These are phyloP conservation scores for Gambelia wislizenii DNA, from an alignment of 2,797 vertebrate genomes.

Conservation along the genomic window DNA sequence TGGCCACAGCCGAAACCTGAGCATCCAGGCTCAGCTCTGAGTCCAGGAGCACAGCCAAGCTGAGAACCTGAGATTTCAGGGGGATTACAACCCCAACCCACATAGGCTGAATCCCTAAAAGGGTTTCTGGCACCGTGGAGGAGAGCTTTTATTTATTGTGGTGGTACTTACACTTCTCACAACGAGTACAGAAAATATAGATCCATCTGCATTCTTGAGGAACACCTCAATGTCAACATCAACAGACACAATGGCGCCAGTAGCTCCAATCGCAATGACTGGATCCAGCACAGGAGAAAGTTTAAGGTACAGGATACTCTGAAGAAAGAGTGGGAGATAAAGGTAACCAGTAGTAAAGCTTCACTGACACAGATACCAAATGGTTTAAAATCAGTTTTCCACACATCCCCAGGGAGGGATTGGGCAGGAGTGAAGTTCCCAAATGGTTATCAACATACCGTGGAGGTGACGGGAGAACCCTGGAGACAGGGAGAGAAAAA, in stretches of 20 bases:
- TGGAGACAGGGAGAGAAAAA: not conserved
- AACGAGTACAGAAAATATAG: not conserved
- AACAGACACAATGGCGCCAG: not conserved
- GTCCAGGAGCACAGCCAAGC: too few species aligned
- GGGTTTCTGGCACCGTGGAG: fast-evolving
- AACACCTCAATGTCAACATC: slow-evolving; percentile 2
- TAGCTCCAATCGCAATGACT: slow-evolving; percentile 16
- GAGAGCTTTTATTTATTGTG: fast-evolving
- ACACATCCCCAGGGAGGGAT: not conserved
- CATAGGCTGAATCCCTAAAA: too few species aligned
- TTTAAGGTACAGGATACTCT: slow-evolving; percentile 27
- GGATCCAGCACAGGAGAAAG: slow-evolving; percentile 23
- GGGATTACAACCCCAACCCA: too few species aligned
- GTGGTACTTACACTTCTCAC: slow-evolving; percentile 53
- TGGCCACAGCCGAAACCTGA: too few species aligned
- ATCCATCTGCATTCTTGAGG: fast-evolving
- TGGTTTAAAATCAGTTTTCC: not conserved
- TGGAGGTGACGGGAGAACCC: not conserved
- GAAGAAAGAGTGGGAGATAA: not conserved
- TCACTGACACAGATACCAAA: not conserved
- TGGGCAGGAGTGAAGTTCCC: not conserved
- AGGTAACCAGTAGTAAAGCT: not conserved
- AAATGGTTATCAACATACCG: not conserved
- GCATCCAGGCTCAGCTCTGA: too few species aligned
- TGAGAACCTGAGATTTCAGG: too few species aligned